Conservation (phyloP, 2,797 vertebrate genomes). For the Argya squamiceps region DNA sequence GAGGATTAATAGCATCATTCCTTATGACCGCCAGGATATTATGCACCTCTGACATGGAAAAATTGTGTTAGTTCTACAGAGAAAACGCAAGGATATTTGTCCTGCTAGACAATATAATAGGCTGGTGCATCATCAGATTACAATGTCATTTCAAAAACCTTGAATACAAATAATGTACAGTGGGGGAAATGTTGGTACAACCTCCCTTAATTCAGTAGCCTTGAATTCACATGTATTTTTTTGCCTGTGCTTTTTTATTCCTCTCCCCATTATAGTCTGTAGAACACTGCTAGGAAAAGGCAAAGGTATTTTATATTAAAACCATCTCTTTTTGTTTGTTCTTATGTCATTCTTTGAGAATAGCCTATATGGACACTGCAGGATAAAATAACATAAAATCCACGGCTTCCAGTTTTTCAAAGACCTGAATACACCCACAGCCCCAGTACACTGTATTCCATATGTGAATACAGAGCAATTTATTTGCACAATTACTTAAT, state of each 20-base stretch:
- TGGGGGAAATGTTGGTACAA: slow-evolving; percentile 89
- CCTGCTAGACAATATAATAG: slow-evolving; percentile 99
- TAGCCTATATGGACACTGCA: slow-evolving; percentile 50
- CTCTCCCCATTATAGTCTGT: slow-evolving; percentile 48
- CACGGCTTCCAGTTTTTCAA: slow-evolving; percentile 31
- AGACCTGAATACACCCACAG: slow-evolving; percentile 53
- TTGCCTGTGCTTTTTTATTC: slow-evolving; percentile 50
- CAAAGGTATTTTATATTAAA: slow-evolving; percentile 69
- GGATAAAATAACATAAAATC: slow-evolving; percentile 41
- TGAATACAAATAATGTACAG: slow-evolving; percentile 99
- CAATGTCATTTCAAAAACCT: slow-evolving; percentile 99
- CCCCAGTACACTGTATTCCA: not conserved
- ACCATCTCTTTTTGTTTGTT: slow-evolving; percentile 69
- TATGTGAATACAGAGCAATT: slow-evolving; percentile 58
- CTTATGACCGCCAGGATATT: slow-evolving; percentile 96
- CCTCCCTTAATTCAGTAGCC: slow-evolving; percentile 91
- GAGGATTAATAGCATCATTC: slow-evolving; percentile 99
- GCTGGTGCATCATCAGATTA: slow-evolving; percentile 99
- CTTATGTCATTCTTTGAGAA: slow-evolving; percentile 62
- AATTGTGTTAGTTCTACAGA: slow-evolving; percentile 99
- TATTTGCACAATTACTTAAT: slow-evolving; percentile 55
- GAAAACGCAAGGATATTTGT: slow-evolving; percentile 99
- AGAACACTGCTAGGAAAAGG: slow-evolving; percentile 59
- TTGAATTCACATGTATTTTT: slow-evolving; percentile 92
- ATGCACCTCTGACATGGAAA: slow-evolving; percentile 99